Evolutionary conservation across 2,113 vertebrate species (phyloP).

Genomic region (Hystrix cristata): DNA sequence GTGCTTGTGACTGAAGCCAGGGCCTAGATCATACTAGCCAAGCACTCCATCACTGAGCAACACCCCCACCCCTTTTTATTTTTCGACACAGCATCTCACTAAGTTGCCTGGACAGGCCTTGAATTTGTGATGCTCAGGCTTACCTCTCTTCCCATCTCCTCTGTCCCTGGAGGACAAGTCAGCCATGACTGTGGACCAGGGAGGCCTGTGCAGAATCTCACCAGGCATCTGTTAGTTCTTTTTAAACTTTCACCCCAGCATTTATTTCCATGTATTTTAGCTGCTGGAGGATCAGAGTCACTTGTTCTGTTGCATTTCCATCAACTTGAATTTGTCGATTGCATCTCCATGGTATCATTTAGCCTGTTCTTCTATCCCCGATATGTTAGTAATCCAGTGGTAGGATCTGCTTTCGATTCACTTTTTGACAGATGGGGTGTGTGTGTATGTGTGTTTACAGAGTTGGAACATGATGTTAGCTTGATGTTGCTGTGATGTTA

Average conservation of each 20-base stretch:
- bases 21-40: background rate
- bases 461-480: background rate
- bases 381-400: background rate
- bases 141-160: constrained; percentile 6
- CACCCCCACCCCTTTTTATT: background rate
- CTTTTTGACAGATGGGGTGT: background rate
- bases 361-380: background rate
- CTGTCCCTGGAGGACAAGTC: constrained; percentile 22
- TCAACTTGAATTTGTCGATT: background rate
- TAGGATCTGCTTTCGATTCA: background rate
- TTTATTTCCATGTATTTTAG: background rate
- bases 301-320: background rate
- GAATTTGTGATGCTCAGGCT: background rate
- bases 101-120: background rate
- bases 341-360: background rate
- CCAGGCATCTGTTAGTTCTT: background rate
- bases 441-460: background rate
- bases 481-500: background rate
- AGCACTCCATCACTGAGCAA: background rate
- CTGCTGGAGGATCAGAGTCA: background rate
- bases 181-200: background rate
- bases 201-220: background rate
- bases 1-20: background rate
- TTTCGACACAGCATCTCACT: background rate
- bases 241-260: background rate